Evolutionary conservation across 2,113 vertebrate genomes (phyloP).

Genomic region (Mustela lutreola): DNA sequence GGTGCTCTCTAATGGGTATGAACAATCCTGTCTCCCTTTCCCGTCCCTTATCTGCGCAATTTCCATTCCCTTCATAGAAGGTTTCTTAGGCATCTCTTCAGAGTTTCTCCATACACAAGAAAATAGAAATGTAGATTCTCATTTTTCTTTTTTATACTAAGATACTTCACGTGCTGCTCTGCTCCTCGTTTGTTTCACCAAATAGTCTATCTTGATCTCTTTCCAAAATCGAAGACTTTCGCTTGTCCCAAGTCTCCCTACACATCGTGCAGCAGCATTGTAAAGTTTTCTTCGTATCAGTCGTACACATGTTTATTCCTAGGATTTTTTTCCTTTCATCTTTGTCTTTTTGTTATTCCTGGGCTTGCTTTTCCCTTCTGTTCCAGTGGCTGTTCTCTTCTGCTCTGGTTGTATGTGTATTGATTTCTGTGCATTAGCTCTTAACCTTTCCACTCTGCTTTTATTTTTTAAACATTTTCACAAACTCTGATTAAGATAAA

Average conservation of each 20-base stretch:
- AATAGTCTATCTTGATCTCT: neutral
- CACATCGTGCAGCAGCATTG: neutral
- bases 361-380: neutral
- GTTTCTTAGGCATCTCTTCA: neutral
- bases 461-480: slow-evolving; percentile 12
- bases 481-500: neutral
- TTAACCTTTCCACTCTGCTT: neutral
- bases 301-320: neutral
- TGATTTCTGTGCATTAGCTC: neutral
- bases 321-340: neutral
- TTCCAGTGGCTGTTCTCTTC: neutral
- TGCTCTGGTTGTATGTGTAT: neutral
- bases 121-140: slow-evolving; percentile 28
- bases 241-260: neutral
- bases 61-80: neutral
- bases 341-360: neutral
- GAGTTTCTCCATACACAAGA: neutral
- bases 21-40: neutral
- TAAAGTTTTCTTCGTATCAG: neutral
- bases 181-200: neutral
- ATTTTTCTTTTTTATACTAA: neutral
- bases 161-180: neutral
- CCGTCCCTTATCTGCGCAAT: neutral
- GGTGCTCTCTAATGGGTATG: too few species aligned
- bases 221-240: neutral